Evolutionary conservation across 2,797 vertebrate genomes (phyloP).

Genomic region (Nannoperca obscura): DNA sequence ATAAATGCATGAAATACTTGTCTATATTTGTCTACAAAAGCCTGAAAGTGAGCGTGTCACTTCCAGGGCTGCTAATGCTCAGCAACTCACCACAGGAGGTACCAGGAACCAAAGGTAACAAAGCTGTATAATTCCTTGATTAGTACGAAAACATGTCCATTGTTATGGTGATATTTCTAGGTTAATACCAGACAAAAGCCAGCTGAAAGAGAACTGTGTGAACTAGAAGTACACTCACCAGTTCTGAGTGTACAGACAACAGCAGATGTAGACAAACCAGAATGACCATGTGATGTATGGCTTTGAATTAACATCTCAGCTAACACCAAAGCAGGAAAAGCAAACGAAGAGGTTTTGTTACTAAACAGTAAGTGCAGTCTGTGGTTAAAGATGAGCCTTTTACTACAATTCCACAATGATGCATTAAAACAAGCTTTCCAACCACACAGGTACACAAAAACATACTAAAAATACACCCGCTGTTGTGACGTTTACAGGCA

Average conservation of each 20-base stretch:
- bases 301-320: constrained; percentile 22
- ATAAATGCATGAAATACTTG: constrained; percentile 13
- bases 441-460: not conserved
- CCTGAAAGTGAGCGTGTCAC: constrained; percentile 25
- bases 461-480: constrained; percentile 4
- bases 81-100: constrained; percentile 34
- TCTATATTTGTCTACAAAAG: not conserved
- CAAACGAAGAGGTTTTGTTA: constrained; percentile 6
- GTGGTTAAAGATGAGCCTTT: constrained; percentile 6
- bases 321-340: constrained; percentile 16
- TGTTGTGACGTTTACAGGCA: not conserved
- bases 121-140: constrained; percentile 69
- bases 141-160: constrained; percentile 56
- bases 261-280: constrained; percentile 39
- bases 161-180: constrained; percentile 60
- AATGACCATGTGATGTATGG: not conserved
- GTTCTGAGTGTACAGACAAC: constrained; percentile 8
- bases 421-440: not conserved
- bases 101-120: constrained; percentile 66
- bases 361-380: not conserved
- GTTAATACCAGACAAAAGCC: constrained; percentile 61
- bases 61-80: constrained; percentile 18
- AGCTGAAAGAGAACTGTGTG: constrained; percentile 52
- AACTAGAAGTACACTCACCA: constrained; percentile 28
- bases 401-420: constrained; percentile 25